Evolutionary conservation across 2,888 invertebrate species (phyloP).

Genomic region (Drosophila fungiperda): DNA sequence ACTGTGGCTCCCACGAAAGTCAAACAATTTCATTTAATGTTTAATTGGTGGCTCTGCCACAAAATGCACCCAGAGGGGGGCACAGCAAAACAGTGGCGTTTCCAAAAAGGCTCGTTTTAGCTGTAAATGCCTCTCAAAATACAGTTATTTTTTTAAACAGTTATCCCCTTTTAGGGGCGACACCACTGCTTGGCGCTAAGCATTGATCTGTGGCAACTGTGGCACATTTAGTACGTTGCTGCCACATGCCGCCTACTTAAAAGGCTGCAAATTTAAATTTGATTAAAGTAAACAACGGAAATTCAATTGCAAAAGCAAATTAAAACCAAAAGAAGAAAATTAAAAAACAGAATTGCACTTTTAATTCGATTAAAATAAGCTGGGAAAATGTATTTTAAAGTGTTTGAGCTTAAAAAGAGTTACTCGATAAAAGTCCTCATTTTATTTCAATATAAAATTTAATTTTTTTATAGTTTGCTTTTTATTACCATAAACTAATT

Average conservation of each 20-base stretch:
- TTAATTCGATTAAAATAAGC: slow-evolving; percentile 40
- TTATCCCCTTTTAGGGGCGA: neutral
- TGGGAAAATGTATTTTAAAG: slow-evolving; percentile 11
- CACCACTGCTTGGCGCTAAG: slow-evolving; percentile 46
- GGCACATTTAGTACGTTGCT: slow-evolving; percentile 6
- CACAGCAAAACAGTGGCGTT: slow-evolving; percentile 23
- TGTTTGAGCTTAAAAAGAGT: neutral
- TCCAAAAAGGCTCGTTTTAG: neutral
- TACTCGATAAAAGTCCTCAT: too few relatives aligned
- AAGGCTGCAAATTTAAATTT: slow-evolving; percentile 67
- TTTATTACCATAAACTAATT: too few relatives aligned
- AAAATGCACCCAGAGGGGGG: slow-evolving; percentile 23
- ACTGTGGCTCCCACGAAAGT: slow-evolving; percentile 74
- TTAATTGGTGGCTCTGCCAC: slow-evolving; percentile 57
- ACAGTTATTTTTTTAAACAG: neutral
- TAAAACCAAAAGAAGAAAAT: slow-evolving; percentile 12
- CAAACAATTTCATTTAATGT: slow-evolving; percentile 79
- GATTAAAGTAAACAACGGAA: slow-evolving; percentile 65
- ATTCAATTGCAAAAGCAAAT: slow-evolving; percentile 60
- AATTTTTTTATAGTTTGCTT: too few relatives aligned
- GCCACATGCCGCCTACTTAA: slow-evolving; percentile 38
- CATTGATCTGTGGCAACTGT: slow-evolving; percentile 2
- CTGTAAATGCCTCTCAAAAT: neutral
- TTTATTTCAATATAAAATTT: too few relatives aligned
- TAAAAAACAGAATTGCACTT: slow-evolving; percentile 12